A percentile compares a stretch with the other conserved stretches of the same genome.
Conservation (phyloP, 2,113 vertebrate species). For the Platanista minor region DNA sequence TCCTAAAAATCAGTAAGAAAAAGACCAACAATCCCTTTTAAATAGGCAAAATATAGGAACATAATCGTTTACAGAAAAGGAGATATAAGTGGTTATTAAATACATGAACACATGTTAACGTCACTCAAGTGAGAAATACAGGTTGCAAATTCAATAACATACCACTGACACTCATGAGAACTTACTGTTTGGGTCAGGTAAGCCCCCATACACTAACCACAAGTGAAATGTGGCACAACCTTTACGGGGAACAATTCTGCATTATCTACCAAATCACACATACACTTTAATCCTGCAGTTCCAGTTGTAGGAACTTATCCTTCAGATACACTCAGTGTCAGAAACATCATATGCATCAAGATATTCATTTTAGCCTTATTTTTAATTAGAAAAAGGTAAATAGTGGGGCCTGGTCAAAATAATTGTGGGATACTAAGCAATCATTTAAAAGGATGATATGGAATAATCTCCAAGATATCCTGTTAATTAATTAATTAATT, state of each 20-base stretch:
- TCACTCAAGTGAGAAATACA: neutral
- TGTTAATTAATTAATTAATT: no score
- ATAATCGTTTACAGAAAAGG: neutral
- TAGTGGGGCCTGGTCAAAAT: neutral
- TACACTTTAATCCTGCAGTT: neutral
- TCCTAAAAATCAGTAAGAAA: constrained; percentile 17
- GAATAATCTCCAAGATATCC: neutral
- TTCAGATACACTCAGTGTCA: neutral
- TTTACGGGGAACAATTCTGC: neutral
- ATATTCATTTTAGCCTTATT: neutral
- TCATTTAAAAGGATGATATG: neutral
- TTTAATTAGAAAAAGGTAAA: neutral
- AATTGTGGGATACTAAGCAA: neutral
- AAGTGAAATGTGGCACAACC: constrained; percentile 12
- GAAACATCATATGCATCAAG: neutral
- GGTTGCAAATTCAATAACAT: neutral
- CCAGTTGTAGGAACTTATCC: neutral
- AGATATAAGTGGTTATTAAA: neutral
- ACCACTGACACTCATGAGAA: neutral
- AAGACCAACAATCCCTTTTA: neutral
- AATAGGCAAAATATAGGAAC: neutral
- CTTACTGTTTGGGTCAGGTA: neutral
- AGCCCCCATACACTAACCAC: neutral
- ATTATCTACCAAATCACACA: neutral
- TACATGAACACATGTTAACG: neutral